Percentiles rank a stretch among this genome's conserved stretches.
phyloP scores from a whole-genome alignment of 2,797 vertebrate genomes.

The Muscicapa comitata region DNA sequence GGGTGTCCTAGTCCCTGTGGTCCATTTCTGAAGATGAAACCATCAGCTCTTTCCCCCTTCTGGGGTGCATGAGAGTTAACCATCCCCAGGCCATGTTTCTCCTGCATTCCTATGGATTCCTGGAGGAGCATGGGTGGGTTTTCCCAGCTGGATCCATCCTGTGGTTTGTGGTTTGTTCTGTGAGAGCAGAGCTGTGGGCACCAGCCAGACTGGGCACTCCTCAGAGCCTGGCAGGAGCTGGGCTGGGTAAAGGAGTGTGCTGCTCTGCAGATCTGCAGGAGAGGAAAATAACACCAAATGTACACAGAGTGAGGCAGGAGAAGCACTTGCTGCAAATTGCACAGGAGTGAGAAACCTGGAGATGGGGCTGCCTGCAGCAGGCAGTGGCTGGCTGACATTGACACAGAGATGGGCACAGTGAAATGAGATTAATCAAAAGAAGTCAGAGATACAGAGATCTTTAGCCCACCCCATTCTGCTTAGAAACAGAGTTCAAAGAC shows the following conservation, averaged over 20 bases:
- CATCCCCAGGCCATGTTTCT: fast-evolving
- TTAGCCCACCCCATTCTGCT: neutral
- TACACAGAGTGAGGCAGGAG: neutral
- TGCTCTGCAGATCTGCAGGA: neutral
- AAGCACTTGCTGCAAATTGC: neutral
- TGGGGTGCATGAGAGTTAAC: neutral
- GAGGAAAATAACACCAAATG: fast-evolving
- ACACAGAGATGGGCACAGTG: neutral
- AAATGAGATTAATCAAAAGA: neutral
- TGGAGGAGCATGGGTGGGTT: neutral
- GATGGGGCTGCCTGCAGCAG: neutral
- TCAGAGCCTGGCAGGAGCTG: neutral
- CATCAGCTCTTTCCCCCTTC: neutral
- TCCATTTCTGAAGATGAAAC: neutral
- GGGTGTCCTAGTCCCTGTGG: neutral
- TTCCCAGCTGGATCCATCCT: fast-evolving
- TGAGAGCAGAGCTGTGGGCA: neutral
- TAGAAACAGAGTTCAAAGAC: neutral
- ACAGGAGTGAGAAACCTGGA: neutral
- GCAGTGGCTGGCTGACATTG: fast-evolving
- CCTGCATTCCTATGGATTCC: fast-evolving
- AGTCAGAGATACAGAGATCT: neutral
- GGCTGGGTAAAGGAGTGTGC: neutral
- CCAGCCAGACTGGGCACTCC: fast-evolving
- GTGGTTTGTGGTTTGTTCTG: neutral